A percentile compares a stretch with the other conserved stretches of the same genome.
These are phyloP conservation scores for Leucania comma DNA, from an alignment of 2,888 invertebrate species.

Conservation along the genomic window DNA sequence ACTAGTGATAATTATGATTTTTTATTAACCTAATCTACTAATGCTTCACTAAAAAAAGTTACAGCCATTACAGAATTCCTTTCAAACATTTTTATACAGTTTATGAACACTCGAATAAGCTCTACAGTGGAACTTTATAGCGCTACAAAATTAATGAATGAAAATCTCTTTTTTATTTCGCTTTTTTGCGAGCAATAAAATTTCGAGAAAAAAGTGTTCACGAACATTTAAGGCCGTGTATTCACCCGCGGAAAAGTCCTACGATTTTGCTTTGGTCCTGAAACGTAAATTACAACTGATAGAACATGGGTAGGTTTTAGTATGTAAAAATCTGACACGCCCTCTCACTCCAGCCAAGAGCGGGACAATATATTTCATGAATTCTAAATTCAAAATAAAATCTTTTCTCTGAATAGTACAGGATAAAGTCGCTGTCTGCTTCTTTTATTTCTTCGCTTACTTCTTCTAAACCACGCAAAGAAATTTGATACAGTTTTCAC, in stretches of 20 bases:
- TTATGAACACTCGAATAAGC: conserved; percentile 32
- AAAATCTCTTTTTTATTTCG: conserved; percentile 22
- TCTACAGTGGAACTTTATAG: conserved; percentile 13
- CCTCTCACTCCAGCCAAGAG: too few species aligned
- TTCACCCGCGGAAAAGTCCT: conserved; percentile 19
- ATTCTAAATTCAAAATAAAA: too few species aligned
- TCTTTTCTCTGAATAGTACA: too few species aligned
- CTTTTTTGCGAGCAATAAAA: conserved; percentile 33
- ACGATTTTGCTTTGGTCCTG: background rate
- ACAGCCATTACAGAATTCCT: conserved; percentile 2
- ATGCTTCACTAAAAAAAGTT: conserved; percentile 5
- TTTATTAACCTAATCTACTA: conserved; percentile 5
- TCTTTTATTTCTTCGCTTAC: too few species aligned
- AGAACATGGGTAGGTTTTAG: too few species aligned
- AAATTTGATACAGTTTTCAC: too few species aligned
- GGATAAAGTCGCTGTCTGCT: too few species aligned
- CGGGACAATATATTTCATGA: too few species aligned
- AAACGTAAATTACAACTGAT: too few species aligned
- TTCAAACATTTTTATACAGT: conserved; percentile 14
- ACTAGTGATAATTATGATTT: conserved; percentile 8
- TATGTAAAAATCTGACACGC: too few species aligned
- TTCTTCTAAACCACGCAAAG: too few species aligned
- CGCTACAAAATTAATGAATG: conserved; percentile 28
- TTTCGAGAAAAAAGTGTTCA: background rate
- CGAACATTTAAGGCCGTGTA: conserved; percentile 25